These are phyloP conservation scores for Drosophila kikkawai DNA, from an alignment of 1,140 invertebrate genomes.

Conservation along the genomic window DNA sequence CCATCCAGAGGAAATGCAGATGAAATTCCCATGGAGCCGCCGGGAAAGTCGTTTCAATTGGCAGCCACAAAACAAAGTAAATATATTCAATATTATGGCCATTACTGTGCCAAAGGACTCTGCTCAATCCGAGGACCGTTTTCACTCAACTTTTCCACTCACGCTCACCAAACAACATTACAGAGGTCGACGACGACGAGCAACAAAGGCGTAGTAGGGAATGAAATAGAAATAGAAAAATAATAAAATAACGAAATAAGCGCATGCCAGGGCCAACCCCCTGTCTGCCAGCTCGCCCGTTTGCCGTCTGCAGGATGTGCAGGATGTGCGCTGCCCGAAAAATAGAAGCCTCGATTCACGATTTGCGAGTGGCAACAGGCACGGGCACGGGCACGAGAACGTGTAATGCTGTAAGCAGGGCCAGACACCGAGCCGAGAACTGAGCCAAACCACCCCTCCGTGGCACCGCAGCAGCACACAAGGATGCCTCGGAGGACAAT, in stretches of 20 bases:
- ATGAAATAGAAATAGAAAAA: conserved; percentile 78
- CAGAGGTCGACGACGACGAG: conserved; percentile 56
- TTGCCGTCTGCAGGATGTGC: conserved; percentile 30
- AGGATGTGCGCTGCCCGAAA: conserved; percentile 51
- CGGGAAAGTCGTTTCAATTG: not conserved
- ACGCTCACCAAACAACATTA: conserved; percentile 24
- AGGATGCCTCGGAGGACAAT: conserved; percentile 69
- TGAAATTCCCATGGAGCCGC: conserved; percentile 28
- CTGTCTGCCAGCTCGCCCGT: conserved; percentile 30
- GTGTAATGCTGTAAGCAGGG: conserved; percentile 67
- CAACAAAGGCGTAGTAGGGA: conserved; percentile 70
- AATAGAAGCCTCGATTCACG: conserved; percentile 59
- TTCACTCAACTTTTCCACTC: conserved; percentile 47
- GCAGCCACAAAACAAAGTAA: conserved; percentile 14
- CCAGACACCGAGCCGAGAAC: conserved; percentile 55
- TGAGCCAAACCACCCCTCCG: conserved; percentile 70
- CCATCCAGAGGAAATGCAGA: conserved; percentile 63
- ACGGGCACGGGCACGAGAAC: conserved; percentile 34
- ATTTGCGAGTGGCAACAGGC: conserved; percentile 65
- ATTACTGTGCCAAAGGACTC: conserved; percentile 31
- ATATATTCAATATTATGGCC: conserved; percentile 39
- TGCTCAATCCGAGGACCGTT: conserved; percentile 9
- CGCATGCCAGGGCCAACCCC: conserved; percentile 65
- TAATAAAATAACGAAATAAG: conserved; percentile 81
- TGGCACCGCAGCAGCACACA: conserved; percentile 7